Evolutionary conservation across 2,888 invertebrate species (phyloP).

Genomic region (Buathra laborator): DNA sequence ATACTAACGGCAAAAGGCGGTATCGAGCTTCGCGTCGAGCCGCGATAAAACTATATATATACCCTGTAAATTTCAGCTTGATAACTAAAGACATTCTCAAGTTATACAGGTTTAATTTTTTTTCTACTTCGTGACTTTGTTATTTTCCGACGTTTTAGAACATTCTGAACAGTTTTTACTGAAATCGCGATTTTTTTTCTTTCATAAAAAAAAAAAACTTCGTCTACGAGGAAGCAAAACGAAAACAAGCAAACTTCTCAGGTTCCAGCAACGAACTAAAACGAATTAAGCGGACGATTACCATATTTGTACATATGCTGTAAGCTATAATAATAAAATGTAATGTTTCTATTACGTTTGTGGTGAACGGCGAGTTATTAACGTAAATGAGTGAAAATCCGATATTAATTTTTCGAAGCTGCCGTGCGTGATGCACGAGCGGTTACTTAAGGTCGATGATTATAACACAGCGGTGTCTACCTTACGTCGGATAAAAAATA

Average conservation of each 20-base stretch:
- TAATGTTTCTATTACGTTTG: neutral
- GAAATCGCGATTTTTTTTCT: too few relatives aligned
- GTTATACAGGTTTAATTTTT: too few relatives aligned
- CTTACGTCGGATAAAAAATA: neutral
- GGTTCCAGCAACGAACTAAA: neutral
- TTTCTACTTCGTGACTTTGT: too few relatives aligned
- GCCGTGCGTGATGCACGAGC: neutral
- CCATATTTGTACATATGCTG: neutral
- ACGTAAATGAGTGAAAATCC: neutral
- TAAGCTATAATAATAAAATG: neutral
- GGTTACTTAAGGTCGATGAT: neutral
- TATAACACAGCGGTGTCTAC: neutral
- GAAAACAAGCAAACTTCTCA: too few relatives aligned
- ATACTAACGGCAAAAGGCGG: conserved; percentile 62
- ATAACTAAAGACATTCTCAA: too few relatives aligned
- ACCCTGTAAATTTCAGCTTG: too few relatives aligned
- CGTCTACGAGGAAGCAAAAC: too few relatives aligned
- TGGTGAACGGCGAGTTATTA: neutral
- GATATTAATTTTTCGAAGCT: neutral
- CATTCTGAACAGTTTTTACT: too few relatives aligned
- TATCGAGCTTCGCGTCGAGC: conserved; percentile 58
- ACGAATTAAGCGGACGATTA: neutral
- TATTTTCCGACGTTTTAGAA: too few relatives aligned
- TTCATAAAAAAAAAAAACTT: too few relatives aligned
- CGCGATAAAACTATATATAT: neutral